Base-by-base conservation (phyloP, 92 coral and sea anemone species). In the Epizoanthus illoricatus region DNA sequence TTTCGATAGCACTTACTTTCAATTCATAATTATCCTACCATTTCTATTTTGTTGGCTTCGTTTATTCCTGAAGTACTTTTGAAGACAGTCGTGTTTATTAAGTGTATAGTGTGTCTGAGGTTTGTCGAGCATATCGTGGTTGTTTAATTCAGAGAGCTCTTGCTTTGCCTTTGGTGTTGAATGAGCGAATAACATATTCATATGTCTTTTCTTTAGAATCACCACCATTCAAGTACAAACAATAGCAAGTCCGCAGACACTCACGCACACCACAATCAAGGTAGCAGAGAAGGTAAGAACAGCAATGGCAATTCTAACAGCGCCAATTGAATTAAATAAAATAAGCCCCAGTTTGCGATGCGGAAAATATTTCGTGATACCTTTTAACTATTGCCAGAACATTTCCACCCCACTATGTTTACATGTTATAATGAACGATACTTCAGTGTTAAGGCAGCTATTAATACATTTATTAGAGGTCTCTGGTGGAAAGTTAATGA, bases 81-180 rank as follows among this genome's bases (percentile, higher is more conserved):
- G 72, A 10, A 19, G 82, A 78, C 82, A 78, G 82, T 78, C 36
- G 71, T 78, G 41, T 78, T 78, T 62, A 21, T 62, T 43, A 63
- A 63, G 49, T 62, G 33, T 60, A 58, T 52, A 63, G 64, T 78
- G 64, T 64, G 33, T 63, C 58, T 19, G 71, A 20, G 20, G 59
- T 40, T 63, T 43, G 82, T 61, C 18, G 21, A 20, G 23, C 59
- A 62, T 59, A 43, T 63, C 82, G 65, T 78, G 82, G 71, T 78
- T 78, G 71, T 71, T 47, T 63, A 63, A 54, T 78, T 78, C 59
- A 55, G 41, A 12, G 41, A 43, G 23, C 41, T 21, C 49, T 76
- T 76, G 69, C 43, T 42, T 63, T 78, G 59, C 20, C 20, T 42
- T 63, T 78, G 59, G 58, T 78, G 82, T 45, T 63, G 71, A 78